Base-by-base conservation (phyloP, 2,888 invertebrate genomes). In the Polia nebulosa region DNA sequence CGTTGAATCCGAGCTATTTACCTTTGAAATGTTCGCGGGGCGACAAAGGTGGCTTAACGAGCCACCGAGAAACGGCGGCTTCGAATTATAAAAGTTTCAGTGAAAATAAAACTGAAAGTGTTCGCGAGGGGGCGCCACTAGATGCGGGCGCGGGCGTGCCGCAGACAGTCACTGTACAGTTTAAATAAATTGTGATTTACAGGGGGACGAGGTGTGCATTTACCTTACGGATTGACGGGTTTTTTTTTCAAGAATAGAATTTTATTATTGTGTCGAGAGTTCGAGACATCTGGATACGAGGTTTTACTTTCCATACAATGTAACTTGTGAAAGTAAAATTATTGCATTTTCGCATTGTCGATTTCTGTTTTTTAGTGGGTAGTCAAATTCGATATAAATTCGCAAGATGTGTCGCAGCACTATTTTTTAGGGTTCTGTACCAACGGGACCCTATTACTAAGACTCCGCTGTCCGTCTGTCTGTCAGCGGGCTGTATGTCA, bases 21-120 rank as follows among this genome's bases (percentile, higher is more conserved):
- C 89, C 86, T 89, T 87, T 81, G 85, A 84, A 86, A 88, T 82
- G 81, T 84, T 85, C 81, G 81, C 83, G 81, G 82, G 78, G 77
- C 85, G 84, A 92, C 91, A 92, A 92, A 92, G 90, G 90, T 91
- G 87, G 80, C 90, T 86, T 91, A 92, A 92, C 89, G 92, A 91
- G 89, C 84, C 87, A 85, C 86, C 78, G 83, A 76, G 87, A 84
- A 86, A 83, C 80, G 85, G 72, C 81, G 85, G 79, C 83, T 81
- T 80, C 76, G 84, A 88, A 88, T 87, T 88, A 87, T 85, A 86
- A 87, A 89, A 89, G 88, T 89, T 89, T 88, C 81, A 71, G 78
- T 72, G 79, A 85, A 84, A 83, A 84, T 85, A 85, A 88, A 87
- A 87, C 76, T 83, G 85, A 85, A 87, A 87, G 84, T 86, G 81